These are phyloP conservation scores for Heliconius hermathena DNA, from an alignment of 1,140 invertebrate species.

Conservation along the genomic window DNA sequence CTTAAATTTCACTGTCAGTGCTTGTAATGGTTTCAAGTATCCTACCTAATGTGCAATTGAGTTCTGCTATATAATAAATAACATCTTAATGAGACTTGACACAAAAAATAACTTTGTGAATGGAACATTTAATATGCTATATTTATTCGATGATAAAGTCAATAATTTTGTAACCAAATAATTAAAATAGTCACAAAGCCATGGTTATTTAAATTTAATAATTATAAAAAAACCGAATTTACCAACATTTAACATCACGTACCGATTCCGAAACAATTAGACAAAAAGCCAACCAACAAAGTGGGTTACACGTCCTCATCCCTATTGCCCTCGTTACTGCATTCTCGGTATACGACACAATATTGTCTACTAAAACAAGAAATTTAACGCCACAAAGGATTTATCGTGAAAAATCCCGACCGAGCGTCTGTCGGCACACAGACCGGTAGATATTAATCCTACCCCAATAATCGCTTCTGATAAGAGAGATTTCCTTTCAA, in stretches of 20 bases:
- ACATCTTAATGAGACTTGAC: too few species aligned
- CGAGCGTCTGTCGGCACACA: slow-evolving; percentile 43
- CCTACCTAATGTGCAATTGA: too few species aligned
- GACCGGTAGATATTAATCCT: slow-evolving; percentile 70
- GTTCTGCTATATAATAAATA: too few species aligned
- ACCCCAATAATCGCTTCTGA: slow-evolving; percentile 70
- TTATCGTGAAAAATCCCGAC: slow-evolving; percentile 65
- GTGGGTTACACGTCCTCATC: not conserved
- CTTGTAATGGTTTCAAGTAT: too few species aligned
- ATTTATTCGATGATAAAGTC: too few species aligned
- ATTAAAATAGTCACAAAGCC: too few species aligned
- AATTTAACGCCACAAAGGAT: slow-evolving; percentile 53
- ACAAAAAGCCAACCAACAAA: not conserved
- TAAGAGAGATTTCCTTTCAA: slow-evolving; percentile 72
- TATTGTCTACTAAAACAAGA: slow-evolving; percentile 44
- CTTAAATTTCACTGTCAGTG: too few species aligned
- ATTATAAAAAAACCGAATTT: not conserved
- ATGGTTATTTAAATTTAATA: not conserved
- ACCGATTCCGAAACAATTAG: not conserved
- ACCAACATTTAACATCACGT: not conserved
- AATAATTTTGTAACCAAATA: too few species aligned
- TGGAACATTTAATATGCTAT: too few species aligned
- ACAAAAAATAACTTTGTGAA: too few species aligned
- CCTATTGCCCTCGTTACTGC: slow-evolving; percentile 1
- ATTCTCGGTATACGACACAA: slow-evolving; percentile 41